Percentiles rank a stretch among this genome's conserved stretches.
phyloP scores from a whole-genome alignment of 2,113 vertebrate genomes.

The Platichthys stellatus region DNA sequence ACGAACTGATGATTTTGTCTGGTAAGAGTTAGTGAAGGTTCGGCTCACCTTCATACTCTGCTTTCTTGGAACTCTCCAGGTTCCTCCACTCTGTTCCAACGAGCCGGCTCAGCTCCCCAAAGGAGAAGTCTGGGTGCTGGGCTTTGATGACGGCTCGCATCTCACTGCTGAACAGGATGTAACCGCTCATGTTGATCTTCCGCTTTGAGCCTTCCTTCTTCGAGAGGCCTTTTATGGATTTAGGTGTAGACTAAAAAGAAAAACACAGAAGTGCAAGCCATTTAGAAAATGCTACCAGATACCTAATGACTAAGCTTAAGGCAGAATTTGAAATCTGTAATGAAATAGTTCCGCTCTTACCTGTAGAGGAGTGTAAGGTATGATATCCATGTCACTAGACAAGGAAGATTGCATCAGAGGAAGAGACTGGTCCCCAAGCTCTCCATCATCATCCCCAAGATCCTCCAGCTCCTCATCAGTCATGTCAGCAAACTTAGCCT shows the following conservation, averaged over 20 bases:
- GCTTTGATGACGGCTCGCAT: constrained; percentile 99
- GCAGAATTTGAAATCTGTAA: neutral
- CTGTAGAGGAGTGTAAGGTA: constrained; percentile 96
- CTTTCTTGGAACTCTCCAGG: constrained; percentile 94
- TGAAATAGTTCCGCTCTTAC: constrained; percentile 67
- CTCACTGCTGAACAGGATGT: constrained; percentile 99
- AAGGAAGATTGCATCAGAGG: constrained; percentile 90
- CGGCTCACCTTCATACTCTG: constrained; percentile 95
- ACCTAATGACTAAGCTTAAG: neutral
- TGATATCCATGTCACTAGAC: constrained; percentile 91
- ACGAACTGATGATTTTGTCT: neutral
- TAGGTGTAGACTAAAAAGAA: constrained; percentile 90
- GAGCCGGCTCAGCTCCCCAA: constrained; percentile 97
- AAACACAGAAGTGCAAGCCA: constrained; percentile 39
- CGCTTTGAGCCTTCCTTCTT: constrained; percentile 98
- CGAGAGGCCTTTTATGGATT: constrained; percentile 92
- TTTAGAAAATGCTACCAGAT: neutral
- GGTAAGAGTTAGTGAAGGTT: neutral
- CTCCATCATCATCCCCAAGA: constrained; percentile 94
- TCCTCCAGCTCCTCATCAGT: constrained; percentile 97
- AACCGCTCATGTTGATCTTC: constrained; percentile 99
- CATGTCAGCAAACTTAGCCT: constrained; percentile 98
- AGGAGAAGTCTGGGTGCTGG: constrained; percentile 97
- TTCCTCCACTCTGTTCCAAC: constrained; percentile 99
- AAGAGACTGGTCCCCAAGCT: constrained; percentile 88